Evolutionary conservation across 2,113 vertebrate genomes (phyloP).

Genomic region (Verasper variegatus): DNA sequence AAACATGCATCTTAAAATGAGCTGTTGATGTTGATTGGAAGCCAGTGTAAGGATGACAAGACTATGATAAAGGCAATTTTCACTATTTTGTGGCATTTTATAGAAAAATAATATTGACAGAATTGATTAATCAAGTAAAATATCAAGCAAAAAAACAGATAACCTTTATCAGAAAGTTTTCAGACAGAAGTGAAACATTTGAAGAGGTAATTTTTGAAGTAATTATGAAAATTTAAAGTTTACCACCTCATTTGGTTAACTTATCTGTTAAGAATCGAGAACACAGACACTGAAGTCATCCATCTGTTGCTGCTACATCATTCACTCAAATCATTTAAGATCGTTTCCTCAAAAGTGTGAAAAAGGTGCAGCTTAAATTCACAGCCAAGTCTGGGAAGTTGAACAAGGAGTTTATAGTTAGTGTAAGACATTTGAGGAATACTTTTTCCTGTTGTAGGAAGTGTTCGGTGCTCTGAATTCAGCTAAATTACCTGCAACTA

Average conservation of each 20-base stretch:
- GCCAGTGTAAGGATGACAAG: too few species aligned
- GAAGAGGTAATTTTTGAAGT: not conserved
- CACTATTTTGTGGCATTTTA: not conserved
- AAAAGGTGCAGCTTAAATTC: constrained; percentile 8
- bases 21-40: too few species aligned
- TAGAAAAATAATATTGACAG: not conserved
- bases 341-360: constrained; percentile 36
- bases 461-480: not conserved
- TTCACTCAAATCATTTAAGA: constrained; percentile 31
- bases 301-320: constrained; percentile 67
- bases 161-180: not conserved
- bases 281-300: constrained; percentile 25
- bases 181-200: constrained; percentile 4
- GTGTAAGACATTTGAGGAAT: not conserved
- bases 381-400: constrained; percentile 24
- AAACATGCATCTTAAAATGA: too few species aligned
- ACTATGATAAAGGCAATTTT: not conserved
- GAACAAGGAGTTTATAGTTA: not conserved
- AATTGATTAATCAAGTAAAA: not conserved
- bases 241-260: constrained; percentile 10
- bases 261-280: constrained; percentile 14
- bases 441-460: not conserved
- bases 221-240: not conserved
- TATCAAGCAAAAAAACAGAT: not conserved
- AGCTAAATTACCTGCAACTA: not conserved